phyloP scores from a whole-genome alignment of 2,888 invertebrate species.

The Parthenolecanium corni region DNA sequence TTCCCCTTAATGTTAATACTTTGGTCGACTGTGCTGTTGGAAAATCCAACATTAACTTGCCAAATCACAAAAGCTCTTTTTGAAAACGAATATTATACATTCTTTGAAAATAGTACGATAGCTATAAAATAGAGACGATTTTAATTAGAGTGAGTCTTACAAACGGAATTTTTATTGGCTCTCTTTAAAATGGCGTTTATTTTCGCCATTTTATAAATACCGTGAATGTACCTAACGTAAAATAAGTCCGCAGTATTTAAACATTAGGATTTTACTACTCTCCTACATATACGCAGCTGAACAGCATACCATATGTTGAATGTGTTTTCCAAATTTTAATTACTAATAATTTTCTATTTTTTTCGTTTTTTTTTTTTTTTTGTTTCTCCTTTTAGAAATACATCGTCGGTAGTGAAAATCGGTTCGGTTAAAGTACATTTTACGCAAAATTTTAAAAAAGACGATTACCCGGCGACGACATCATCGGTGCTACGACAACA shows the following conservation, averaged over 20 bases:
- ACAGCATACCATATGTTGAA: not conserved
- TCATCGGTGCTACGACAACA: not conserved
- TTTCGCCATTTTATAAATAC: too few relatives aligned
- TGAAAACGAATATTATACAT: too few relatives aligned
- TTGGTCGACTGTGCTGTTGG: too few relatives aligned
- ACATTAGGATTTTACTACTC: not conserved
- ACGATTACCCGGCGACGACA: not conserved
- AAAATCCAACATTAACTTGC: too few relatives aligned
- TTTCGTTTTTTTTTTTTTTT: not conserved
- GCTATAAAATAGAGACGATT: too few relatives aligned
- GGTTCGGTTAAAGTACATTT: slow-evolving; percentile 17
- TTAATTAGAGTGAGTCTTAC: too few relatives aligned
- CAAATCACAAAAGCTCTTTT: too few relatives aligned
- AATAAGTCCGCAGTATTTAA: not conserved
- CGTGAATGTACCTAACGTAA: not conserved
- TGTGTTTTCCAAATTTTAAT: not conserved
- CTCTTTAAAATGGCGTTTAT: too few relatives aligned
- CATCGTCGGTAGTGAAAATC: slow-evolving; percentile 7
- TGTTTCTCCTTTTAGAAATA: not conserved
- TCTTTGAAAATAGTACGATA: too few relatives aligned
- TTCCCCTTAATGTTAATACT: too few relatives aligned
- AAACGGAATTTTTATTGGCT: too few relatives aligned
- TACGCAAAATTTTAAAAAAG: slow-evolving; percentile 11
- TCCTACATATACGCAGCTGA: too few relatives aligned
- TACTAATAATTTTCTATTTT: not conserved